Percentiles rank a stretch among this genome's conserved stretches.
Conservation (phyloP, 1,140 invertebrate genomes). For the Lucilia sericata region DNA sequence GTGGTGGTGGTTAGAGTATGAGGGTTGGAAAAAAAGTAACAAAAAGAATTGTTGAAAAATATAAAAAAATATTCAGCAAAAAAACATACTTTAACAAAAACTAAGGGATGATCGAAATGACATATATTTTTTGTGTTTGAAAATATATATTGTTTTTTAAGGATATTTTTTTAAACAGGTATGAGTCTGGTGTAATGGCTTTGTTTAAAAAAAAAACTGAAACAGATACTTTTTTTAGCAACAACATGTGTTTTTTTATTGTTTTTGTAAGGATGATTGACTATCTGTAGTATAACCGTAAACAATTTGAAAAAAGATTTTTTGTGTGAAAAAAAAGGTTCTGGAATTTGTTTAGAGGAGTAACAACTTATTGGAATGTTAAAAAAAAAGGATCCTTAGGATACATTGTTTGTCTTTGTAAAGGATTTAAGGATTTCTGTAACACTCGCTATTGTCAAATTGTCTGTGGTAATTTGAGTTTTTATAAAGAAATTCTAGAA, state of each 20-base stretch:
- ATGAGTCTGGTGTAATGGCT: not conserved
- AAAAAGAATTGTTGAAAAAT: not conserved
- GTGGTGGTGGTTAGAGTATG: not conserved
- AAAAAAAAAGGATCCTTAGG: not conserved
- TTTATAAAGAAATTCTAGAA: constrained; percentile 19
- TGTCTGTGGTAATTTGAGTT: constrained; percentile 5
- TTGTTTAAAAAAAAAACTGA: constrained; percentile 13
- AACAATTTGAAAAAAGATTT: not conserved
- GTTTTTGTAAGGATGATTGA: too few relatives aligned
- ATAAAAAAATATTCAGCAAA: not conserved
- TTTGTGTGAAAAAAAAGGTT: not conserved
- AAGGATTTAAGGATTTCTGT: constrained; percentile 1
- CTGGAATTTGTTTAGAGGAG: not conserved
- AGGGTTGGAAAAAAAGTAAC: not conserved
- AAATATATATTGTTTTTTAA: not conserved
- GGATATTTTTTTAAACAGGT: constrained; percentile 12
- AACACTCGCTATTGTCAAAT: not conserved
- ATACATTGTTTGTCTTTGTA: not conserved
- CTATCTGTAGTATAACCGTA: too few relatives aligned
- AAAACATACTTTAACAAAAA: not conserved
- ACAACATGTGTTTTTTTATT: constrained; percentile 26
- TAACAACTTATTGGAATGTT: constrained; percentile 36
- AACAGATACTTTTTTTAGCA: constrained; percentile 28
- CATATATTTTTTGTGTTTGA: not conserved
- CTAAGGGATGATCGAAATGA: not conserved